phyloP scores from a whole-genome alignment of 2,888 invertebrate species.

The Hemithea aestivaria region DNA sequence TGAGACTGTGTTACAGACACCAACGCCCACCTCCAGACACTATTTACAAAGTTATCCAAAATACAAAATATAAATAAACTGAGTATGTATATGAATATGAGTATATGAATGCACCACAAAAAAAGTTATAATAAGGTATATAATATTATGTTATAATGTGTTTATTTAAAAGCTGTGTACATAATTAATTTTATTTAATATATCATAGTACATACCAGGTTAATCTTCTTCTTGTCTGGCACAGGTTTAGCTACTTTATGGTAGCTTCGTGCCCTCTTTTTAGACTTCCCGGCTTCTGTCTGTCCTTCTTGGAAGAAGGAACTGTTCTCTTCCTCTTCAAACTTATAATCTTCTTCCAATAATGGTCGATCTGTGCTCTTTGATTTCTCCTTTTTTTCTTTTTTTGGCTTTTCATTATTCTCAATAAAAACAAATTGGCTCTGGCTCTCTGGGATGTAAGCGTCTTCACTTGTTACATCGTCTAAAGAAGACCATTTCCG shows the following conservation, averaged over 20 bases:
- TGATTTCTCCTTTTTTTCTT: slow-evolving; percentile 58
- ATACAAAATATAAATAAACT: too few relatives aligned
- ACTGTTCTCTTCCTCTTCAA: slow-evolving; percentile 55
- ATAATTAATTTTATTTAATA: too few relatives aligned
- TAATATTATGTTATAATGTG: too few relatives aligned
- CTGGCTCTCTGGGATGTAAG: slow-evolving; percentile 50
- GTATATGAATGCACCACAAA: too few relatives aligned
- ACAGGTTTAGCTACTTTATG: slow-evolving; percentile 55
- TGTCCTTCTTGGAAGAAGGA: slow-evolving; percentile 62
- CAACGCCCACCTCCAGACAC: too few relatives aligned
- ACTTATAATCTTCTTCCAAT: slow-evolving; percentile 51
- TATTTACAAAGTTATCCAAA: too few relatives aligned
- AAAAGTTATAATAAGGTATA: too few relatives aligned
- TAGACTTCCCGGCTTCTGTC: slow-evolving; percentile 49
- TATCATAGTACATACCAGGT: slow-evolving; percentile 26
- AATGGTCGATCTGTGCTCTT: slow-evolving; percentile 44
- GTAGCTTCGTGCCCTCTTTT: slow-evolving; percentile 64
- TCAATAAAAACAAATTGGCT: slow-evolving; percentile 73
- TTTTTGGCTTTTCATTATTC: slow-evolving; percentile 66
- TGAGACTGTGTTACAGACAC: too few relatives aligned
- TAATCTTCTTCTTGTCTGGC: slow-evolving; percentile 70
- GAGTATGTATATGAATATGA: too few relatives aligned
- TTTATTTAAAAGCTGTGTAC: too few relatives aligned
- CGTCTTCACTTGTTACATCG: slow-evolving; percentile 66
- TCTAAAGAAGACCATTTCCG: slow-evolving; percentile 82